Percentiles rank a stretch among this genome's conserved stretches.
These are phyloP conservation scores for Sarcophaga peregrina DNA, from an alignment of 1,140 invertebrate species.

Conservation along the genomic window DNA sequence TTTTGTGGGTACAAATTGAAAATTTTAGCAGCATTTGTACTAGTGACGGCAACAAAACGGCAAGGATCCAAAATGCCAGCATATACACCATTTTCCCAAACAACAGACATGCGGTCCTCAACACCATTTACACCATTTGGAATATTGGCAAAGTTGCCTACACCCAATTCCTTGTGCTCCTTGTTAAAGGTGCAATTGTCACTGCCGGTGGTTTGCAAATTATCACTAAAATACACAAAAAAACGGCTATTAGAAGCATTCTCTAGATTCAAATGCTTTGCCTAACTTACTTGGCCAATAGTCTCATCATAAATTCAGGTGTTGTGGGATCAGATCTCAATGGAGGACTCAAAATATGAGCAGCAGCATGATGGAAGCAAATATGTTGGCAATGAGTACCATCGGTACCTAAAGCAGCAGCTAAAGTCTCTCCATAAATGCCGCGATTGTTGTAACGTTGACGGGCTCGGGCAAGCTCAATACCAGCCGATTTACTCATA, in stretches of 20 bases:
- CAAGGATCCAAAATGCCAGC: constrained; percentile 89
- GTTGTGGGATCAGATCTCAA: constrained; percentile 78
- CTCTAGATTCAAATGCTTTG: constrained; percentile 36
- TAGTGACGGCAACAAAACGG: constrained; percentile 96
- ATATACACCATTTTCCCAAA: constrained; percentile 99
- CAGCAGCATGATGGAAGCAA: constrained; percentile 61
- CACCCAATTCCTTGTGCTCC: constrained; percentile 90
- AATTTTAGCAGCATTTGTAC: constrained; percentile 95
- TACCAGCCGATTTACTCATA: constrained; percentile 78
- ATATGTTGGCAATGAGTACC: constrained; percentile 59
- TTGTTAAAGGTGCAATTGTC: constrained; percentile 97
- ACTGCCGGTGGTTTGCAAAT: constrained; percentile 91
- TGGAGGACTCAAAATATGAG: constrained; percentile 79
- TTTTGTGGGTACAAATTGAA: constrained; percentile 98
- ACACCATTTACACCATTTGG: constrained; percentile 99
- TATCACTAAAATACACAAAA: constrained; percentile 74
- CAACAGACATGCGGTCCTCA: constrained; percentile 95
- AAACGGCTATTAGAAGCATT: too few relatives aligned
- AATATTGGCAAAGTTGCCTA: constrained; percentile 94
- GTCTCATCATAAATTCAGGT: constrained; percentile 82
- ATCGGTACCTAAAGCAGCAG: constrained; percentile 74
- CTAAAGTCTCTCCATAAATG: constrained; percentile 85
- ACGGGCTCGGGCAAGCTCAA: constrained; percentile 70
- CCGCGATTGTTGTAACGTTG: constrained; percentile 66
- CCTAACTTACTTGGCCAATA: constrained; percentile 82